Evolutionary conservation across 2,113 vertebrate species (phyloP), one percentile per base, ranked within the genome.

Genomic region (Motacilla alba): DNA sequence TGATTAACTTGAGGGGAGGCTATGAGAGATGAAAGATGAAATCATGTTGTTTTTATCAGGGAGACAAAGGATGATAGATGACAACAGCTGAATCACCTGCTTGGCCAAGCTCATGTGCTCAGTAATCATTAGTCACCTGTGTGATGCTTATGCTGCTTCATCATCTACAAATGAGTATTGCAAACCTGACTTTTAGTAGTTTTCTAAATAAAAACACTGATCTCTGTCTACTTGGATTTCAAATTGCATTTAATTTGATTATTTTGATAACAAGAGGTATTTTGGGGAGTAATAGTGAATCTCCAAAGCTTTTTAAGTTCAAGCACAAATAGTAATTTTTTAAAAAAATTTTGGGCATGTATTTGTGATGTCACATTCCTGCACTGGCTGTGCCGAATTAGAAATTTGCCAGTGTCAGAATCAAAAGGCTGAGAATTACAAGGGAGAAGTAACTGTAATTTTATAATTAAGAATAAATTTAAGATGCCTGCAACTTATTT

Each of bases 1-100:
- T 95, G 92, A 89, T 93, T 63, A 91, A 96, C 64, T 89, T 66
- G 83, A 46, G 62, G 59, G 59, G 59, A 85, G 59, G 35, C 46
- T 63, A 33, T n/a, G 58, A 69, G 76, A 78, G 49, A 47, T 84
- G 53, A 53, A 81, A 94, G 73, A 89, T 84, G 24, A 91, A 94
- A 83, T 82, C 63, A 53, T 69, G 39, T 43, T 84, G n/a, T 78
- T 87, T 93, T 67, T 35, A 35, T 35, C 55, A 77, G 49, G 52
- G 55, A 85, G 67, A 74, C 50, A 64, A 94, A 94, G 67, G 55
- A 70, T 85, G 50, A 87, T 46, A 37, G 60, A 83, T 94, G 66
- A 50, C n/a, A 86, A 77, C 59, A 83, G 43, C 50, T 77, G 79
- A 94, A 62, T 78, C 92, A 93, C 43, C 60, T 33, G 18, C 37